Percentiles rank a stretch among this genome's conserved stretches.
These are phyloP conservation scores for Phrynocephalus forsythii DNA, from an alignment of 2,797 vertebrate species.

Conservation along the genomic window DNA sequence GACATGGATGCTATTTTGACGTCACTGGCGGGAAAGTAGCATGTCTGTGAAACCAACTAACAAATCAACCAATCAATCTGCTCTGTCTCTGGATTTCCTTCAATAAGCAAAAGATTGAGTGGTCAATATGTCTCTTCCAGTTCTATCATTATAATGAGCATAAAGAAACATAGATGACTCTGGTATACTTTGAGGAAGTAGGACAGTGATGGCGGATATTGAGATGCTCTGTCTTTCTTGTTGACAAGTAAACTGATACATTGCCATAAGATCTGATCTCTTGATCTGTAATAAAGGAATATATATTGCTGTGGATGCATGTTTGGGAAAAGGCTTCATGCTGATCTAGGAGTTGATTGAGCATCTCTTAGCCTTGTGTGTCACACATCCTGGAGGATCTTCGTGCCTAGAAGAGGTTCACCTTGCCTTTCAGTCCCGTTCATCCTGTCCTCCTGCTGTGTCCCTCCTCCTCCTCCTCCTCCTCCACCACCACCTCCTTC, in stretches of 20 bases:
- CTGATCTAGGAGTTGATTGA: neutral
- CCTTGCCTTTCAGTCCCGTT: neutral
- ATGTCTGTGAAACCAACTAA: neutral
- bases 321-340: neutral
- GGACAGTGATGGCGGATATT: neutral
- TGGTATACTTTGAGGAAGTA: neutral
- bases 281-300: neutral
- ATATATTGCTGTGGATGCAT: too few species aligned
- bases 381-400: neutral
- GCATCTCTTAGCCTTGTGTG: neutral
- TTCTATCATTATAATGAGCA: neutral
- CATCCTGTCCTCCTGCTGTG: neutral
- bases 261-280: too few species aligned
- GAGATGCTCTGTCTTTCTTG: neutral
- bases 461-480: neutral
- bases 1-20: too few species aligned
- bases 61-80: neutral
- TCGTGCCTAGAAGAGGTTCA: neutral
- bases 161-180: neutral
- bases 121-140: neutral
- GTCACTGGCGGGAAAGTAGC: too few species aligned
- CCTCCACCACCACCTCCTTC: neutral
- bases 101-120: neutral
- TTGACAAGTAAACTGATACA: too few species aligned
- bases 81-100: neutral